Base-by-base conservation (phyloP, 2,113 vertebrate species). In the Crotalus viridis region DNA sequence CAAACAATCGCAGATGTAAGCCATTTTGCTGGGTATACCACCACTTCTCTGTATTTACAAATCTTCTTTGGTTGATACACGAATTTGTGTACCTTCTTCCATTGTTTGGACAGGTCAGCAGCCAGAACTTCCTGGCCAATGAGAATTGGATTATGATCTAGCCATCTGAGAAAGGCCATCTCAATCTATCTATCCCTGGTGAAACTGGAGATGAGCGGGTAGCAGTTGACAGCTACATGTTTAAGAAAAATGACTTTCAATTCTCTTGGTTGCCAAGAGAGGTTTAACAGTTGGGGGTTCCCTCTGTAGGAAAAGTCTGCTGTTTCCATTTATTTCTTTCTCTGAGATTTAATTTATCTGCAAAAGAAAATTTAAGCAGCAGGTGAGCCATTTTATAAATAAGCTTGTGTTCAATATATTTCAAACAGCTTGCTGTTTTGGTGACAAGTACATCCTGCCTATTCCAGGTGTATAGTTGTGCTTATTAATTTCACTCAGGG, bases 401-500 rank as follows among this genome's bases (percentile, higher is more conserved):
- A 90, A 90, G 81, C 46, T 64, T 54, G 46, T 61, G 89, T 64
- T 85, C 89, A 55, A 69, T 90, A 64, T 64, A 95, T 96, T 93
- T 93, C 92, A 90, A 51, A 21, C 5, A 33, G 89, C 94, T 92
- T 95, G 96, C 94, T 94, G 94, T 90, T 0, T 10, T 92, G 90
- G 92, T 93, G 96, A 95, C 95, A 95, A 94, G 88, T 92, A 95
- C 91, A 39, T 59, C 56, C 48, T 43, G n/a, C n/a, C 22, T 59
- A 55, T 89, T 85, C 55, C 69, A 89, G 95, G 93, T 97, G 93
- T 95, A 95, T 69, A 22, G 89, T 87, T 91, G 91, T 94, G 95
- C 90, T 95, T 96, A 92, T 94, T 96, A 97, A 97, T 95, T 95
- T 95, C 95, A 96, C 96, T 95, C 95, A 94, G 96, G 95, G 95